Percentiles rank a stretch among this genome's conserved stretches.
These are phyloP conservation scores for Onthophagus taurus DNA, from an alignment of 1,140 invertebrate species.

Conservation along the genomic window DNA sequence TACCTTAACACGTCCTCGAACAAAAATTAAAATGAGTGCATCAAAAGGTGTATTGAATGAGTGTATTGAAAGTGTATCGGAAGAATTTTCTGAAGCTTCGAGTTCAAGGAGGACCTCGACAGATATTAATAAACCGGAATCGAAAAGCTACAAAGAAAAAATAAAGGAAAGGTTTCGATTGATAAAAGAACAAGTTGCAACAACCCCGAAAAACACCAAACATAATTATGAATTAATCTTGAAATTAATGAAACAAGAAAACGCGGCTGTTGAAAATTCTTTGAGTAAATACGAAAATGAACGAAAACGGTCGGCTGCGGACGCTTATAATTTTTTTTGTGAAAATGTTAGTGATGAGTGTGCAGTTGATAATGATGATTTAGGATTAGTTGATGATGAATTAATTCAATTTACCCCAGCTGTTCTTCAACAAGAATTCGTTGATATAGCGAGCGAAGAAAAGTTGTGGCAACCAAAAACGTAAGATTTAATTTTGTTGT, in stretches of 20 bases:
- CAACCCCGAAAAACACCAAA: neutral
- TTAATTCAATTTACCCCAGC: conserved; percentile 4
- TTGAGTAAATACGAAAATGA: neutral
- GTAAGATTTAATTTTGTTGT: conserved; percentile 2
- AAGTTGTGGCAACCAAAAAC: conserved; percentile 5
- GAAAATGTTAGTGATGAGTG: neutral
- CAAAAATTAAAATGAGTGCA: no score
- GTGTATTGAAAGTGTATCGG: no score
- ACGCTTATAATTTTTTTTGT: conserved; percentile 13
- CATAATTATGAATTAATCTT: neutral
- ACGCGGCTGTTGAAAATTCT: neutral
- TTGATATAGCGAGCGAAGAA: neutral
- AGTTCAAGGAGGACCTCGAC: no score
- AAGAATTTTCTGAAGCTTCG: no score
- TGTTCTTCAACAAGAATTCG: conserved; percentile 1
- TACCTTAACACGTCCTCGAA: no score
- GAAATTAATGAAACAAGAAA: conserved; percentile 13
- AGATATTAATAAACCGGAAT: conserved; percentile 14
- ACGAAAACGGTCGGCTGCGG: neutral
- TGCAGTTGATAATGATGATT: neutral
- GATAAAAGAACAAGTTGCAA: conserved; percentile 19
- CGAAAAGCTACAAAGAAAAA: conserved; percentile 20
- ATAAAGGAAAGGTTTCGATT: conserved; percentile 21
- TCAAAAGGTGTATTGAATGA: no score
- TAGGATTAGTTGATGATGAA: neutral